Conservation (phyloP, 2,888 invertebrate species). For the Scelioninae gen. 1 region DNA sequence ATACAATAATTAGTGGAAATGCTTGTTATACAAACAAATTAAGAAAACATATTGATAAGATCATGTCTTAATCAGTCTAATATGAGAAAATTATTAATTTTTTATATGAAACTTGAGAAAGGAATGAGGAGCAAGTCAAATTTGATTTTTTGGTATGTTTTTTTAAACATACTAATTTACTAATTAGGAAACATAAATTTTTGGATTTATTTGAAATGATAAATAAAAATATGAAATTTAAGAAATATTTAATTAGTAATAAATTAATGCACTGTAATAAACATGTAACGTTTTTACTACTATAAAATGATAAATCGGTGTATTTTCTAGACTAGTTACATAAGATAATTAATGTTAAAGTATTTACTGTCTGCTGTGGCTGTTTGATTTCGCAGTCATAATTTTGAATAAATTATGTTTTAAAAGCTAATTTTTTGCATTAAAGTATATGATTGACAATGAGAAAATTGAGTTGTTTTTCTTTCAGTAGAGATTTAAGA, state of each 20-base stretch:
- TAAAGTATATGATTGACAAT: not conserved
- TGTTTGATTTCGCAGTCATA: not conserved
- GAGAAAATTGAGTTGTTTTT: conserved; percentile 5
- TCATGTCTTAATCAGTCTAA: not conserved
- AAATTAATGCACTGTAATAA: not conserved
- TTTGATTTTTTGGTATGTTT: not conserved
- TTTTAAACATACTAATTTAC: too few species aligned
- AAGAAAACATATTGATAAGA: not conserved
- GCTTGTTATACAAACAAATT: not conserved
- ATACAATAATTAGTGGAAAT: not conserved
- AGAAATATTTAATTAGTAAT: not conserved
- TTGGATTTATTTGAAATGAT: not conserved
- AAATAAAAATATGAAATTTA: not conserved
- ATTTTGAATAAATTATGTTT: conserved; percentile 12
- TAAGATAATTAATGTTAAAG: conserved; percentile 21
- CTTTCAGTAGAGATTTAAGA: conserved; percentile 12
- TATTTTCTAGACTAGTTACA: conserved; percentile 1
- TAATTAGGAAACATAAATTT: not conserved
- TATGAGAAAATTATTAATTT: not conserved
- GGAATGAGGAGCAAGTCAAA: not conserved
- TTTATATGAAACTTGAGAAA: not conserved
- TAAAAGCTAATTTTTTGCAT: not conserved
- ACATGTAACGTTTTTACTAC: not conserved
- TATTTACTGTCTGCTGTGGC: conserved; percentile 12
- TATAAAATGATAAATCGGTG: not conserved